Conservation (phyloP, 2,888 invertebrate genomes). For the Sipha maydis region DNA sequence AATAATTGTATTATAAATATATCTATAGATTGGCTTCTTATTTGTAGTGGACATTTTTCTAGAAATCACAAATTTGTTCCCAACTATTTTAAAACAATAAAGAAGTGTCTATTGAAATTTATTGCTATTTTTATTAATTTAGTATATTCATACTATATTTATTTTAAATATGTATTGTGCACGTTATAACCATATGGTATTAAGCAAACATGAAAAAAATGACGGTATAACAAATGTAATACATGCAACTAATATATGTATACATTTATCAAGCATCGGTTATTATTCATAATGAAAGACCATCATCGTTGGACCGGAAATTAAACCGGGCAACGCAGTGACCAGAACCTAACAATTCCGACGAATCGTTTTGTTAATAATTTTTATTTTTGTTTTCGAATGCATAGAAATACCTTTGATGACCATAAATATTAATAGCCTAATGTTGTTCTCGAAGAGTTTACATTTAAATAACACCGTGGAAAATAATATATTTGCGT, state of each 20-base stretch:
- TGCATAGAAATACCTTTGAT: not conserved
- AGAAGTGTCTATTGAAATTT: not conserved
- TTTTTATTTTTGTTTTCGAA: not conserved
- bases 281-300: constrained; percentile 10
- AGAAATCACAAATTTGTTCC: not conserved
- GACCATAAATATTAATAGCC: not conserved
- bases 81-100: not conserved
- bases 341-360: constrained; percentile 12
- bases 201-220: too few species aligned
- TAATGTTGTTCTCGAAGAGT: not conserved
- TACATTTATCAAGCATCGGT: constrained; percentile 2
- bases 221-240: not conserved
- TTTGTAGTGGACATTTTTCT: not conserved
- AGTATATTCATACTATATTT: too few species aligned
- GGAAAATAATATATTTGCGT: too few species aligned
- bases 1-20: too few species aligned
- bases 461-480: too few species aligned
- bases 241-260: not conserved
- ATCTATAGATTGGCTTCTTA: not conserved
- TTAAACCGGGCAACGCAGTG: constrained; percentile 26
- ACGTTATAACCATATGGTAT: too few species aligned
- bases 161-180: too few species aligned
- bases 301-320: constrained; percentile 16
- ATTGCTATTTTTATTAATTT: too few species aligned
- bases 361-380: not conserved